Percentiles rank a stretch among this genome's conserved stretches.
phyloP scores from a whole-genome alignment of 2,797 vertebrate species.

The Passerculus sandwichensis region DNA sequence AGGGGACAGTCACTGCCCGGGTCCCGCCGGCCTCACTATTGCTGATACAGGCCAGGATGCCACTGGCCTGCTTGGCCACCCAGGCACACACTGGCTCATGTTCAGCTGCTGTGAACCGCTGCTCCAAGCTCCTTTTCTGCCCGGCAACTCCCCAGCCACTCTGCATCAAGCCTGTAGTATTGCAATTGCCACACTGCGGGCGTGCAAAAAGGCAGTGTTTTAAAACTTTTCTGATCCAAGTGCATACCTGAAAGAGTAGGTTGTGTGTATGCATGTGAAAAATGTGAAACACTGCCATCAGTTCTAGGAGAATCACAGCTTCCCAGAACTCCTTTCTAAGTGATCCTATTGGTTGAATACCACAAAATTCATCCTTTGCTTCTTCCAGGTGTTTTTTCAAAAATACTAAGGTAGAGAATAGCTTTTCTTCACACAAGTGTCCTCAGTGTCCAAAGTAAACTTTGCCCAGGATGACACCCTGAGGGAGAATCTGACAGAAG shows the following conservation, averaged over 20 bases:
- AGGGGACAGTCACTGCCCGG: background rate
- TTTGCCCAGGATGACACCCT: slow-evolving; percentile 11
- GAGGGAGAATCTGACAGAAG: background rate
- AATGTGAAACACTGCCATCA: background rate
- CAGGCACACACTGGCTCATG: background rate
- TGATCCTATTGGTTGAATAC: background rate
- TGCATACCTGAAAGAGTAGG: background rate
- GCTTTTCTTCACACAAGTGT: background rate
- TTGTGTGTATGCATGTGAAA: background rate
- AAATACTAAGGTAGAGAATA: background rate
- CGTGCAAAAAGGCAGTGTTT: background rate
- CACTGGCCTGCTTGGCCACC: background rate
- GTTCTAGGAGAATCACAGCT: background rate
- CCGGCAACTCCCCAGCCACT: background rate
- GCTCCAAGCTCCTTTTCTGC: background rate
- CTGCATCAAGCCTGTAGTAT: background rate
- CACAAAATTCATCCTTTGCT: background rate
- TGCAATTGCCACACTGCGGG: background rate
- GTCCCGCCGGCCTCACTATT: background rate
- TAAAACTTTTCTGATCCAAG: background rate
- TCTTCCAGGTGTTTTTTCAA: background rate
- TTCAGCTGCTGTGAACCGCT: background rate
- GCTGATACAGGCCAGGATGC: background rate
- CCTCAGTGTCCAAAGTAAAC: slow-evolving; percentile 47
- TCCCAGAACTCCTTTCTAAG: background rate